phyloP scores from a whole-genome alignment of 2,888 invertebrate genomes.

The Pheosia tremula region DNA sequence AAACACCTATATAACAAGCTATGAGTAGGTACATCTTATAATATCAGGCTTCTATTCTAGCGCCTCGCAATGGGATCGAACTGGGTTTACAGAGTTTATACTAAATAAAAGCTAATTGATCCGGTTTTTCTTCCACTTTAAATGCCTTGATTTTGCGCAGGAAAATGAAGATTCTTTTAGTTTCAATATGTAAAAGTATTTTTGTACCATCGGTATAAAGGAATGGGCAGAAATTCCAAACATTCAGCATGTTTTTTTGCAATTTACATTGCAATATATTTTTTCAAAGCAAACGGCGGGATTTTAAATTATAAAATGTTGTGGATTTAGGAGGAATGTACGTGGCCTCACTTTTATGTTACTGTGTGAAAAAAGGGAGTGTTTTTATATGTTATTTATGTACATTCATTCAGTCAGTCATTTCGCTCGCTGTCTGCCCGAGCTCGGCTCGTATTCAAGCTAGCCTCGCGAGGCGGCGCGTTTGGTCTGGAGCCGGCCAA shows the following conservation, averaged over 20 bases:
- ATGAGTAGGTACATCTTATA: too few relatives aligned
- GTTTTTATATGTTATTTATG: too few relatives aligned
- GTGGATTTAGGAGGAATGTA: not conserved
- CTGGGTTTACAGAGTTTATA: not conserved
- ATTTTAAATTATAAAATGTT: conserved; percentile 5
- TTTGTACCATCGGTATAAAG: not conserved
- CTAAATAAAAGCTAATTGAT: not conserved
- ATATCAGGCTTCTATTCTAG: too few relatives aligned
- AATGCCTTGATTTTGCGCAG: not conserved
- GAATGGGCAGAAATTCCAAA: conserved; percentile 4
- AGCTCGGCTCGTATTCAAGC: too few relatives aligned
- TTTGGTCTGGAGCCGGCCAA: too few relatives aligned
- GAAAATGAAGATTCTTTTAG: not conserved
- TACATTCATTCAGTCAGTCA: too few relatives aligned
- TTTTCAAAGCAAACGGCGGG: conserved; percentile 2
- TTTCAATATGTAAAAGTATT: not conserved
- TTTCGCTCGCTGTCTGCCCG: too few relatives aligned
- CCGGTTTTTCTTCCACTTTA: not conserved
- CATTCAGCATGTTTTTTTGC: not conserved
- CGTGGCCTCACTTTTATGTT: too few relatives aligned
- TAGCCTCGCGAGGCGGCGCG: too few relatives aligned
- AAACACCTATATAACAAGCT: too few relatives aligned
- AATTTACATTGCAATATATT: conserved; percentile 12
- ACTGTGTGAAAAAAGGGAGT: too few relatives aligned
- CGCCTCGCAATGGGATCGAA: not conserved